phyloP scores from a whole-genome alignment of 1,140 invertebrate genomes.

The Neelides sp. region DNA sequence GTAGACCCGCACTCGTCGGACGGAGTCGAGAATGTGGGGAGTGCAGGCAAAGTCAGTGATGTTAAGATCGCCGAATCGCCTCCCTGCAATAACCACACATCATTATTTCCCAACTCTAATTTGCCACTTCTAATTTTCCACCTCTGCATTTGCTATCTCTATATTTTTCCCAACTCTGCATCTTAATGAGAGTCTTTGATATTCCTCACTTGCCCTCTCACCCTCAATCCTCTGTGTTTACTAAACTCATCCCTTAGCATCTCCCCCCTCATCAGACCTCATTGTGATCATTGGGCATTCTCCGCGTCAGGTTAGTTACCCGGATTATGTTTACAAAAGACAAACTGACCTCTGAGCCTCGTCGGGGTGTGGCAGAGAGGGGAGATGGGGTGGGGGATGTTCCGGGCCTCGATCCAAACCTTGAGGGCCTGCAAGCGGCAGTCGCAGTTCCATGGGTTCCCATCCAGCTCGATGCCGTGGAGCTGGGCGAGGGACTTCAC shows the following conservation, averaged over 20 bases:
- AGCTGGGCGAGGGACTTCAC: slow-evolving; percentile 41
- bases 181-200: not conserved
- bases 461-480: slow-evolving; percentile 70
- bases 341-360: slow-evolving; percentile 26
- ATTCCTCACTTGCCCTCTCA: not conserved
- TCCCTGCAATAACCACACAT: slow-evolving; percentile 25
- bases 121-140: not conserved
- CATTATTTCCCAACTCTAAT: not conserved
- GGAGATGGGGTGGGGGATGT: slow-evolving; percentile 61
- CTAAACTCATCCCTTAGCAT: slow-evolving; percentile 40
- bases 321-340: no score
- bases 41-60: slow-evolving; percentile 76
- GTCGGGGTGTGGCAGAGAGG: slow-evolving; percentile 49
- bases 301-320: no score
- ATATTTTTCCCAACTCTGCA: not conserved
- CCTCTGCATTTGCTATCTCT: not conserved
- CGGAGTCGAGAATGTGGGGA: slow-evolving; percentile 58
- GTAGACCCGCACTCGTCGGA: slow-evolving; percentile 58
- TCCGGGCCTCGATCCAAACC: slow-evolving; percentile 67
- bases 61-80: slow-evolving; percentile 54
- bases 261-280: slow-evolving; percentile 56
- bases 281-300: no score
- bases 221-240: not conserved
- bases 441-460: slow-evolving; percentile 84
- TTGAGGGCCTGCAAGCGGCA: slow-evolving; percentile 69